Percentiles rank a stretch among this genome's conserved stretches.
Conservation (phyloP, 2,113 vertebrate species). For the Maccullochella peelii region DNA sequence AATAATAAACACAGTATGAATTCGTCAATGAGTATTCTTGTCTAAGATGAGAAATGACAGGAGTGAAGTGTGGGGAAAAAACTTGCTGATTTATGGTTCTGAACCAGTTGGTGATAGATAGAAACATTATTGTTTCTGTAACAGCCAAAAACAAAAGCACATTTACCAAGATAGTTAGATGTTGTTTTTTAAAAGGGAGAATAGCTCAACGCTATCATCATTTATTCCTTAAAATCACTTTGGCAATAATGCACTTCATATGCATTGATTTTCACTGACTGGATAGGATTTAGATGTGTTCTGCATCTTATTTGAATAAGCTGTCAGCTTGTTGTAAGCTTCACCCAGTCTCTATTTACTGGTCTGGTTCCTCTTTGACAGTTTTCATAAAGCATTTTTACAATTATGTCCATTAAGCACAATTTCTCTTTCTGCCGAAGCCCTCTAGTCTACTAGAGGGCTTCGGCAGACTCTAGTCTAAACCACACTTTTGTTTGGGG, state of each 20-base stretch:
- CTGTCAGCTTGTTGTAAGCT: slow-evolving; percentile 60
- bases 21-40: slow-evolving; percentile 20
- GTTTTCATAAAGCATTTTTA: slow-evolving; percentile 64
- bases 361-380: slow-evolving; percentile 55
- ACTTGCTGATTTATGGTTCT: slow-evolving; percentile 3
- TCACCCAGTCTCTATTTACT: slow-evolving; percentile 58
- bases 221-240: slow-evolving; percentile 49
- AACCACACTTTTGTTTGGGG: slow-evolving; percentile 64
- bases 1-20: slow-evolving; percentile 41
- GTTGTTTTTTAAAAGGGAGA: background rate
- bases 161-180: background rate
- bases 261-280: slow-evolving; percentile 24
- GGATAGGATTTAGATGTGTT: slow-evolving; percentile 58
- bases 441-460: too few relatives aligned
- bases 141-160: slow-evolving; percentile 5
- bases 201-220: slow-evolving; percentile 6
- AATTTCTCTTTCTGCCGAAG: slow-evolving; percentile 46
- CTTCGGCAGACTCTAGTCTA: slow-evolving; percentile 45
- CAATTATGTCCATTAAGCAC: slow-evolving; percentile 72
- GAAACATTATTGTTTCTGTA: slow-evolving; percentile 4
- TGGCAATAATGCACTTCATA: slow-evolving; percentile 32
- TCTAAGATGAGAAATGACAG: slow-evolving; percentile 14
- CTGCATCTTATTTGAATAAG: slow-evolving; percentile 71
- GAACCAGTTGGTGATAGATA: slow-evolving; percentile 13
- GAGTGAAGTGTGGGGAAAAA: slow-evolving; percentile 10